These are phyloP conservation scores for Brenthis ino DNA, from an alignment of 2,888 invertebrate species.

Conservation along the genomic window DNA sequence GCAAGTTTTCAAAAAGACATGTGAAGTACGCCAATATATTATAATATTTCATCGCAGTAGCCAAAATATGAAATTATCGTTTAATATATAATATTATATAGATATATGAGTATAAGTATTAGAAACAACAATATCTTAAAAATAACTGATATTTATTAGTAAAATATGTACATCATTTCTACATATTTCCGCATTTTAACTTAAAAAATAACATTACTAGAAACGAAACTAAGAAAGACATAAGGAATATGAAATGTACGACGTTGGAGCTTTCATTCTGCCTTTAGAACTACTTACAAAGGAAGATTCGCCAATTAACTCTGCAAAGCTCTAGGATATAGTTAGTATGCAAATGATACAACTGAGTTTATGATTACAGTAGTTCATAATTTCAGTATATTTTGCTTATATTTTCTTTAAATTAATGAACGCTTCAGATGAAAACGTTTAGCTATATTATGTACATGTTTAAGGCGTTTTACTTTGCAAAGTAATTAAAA, in stretches of 20 bases:
- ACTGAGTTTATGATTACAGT: conserved; percentile 21
- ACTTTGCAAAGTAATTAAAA: background rate
- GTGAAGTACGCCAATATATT: too few relatives aligned
- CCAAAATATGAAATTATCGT: too few relatives aligned
- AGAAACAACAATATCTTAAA: too few relatives aligned
- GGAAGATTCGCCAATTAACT: conserved; percentile 22
- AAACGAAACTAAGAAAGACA: conserved; percentile 19
- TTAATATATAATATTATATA: too few relatives aligned
- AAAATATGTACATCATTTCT: too few relatives aligned
- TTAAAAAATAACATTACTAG: conserved; percentile 9
- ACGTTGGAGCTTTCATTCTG: conserved; percentile 17
- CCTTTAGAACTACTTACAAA: conserved; percentile 22
- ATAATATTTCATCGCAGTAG: too few relatives aligned
- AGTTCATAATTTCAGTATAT: conserved; percentile 11
- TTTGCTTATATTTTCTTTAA: conserved; percentile 6
- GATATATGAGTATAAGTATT: too few relatives aligned
- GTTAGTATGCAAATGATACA: conserved; percentile 20
- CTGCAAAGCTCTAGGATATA: conserved; percentile 20
- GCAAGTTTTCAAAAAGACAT: too few relatives aligned
- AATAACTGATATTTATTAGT: too few relatives aligned
- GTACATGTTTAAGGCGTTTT: too few relatives aligned
- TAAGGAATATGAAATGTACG: conserved; percentile 22
- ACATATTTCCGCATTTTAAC: too few relatives aligned
- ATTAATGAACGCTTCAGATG: background rate
- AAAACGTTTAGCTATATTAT: too few relatives aligned